phyloP scores from a whole-genome alignment of 2,888 invertebrate species.

The Pedicia rivosa region DNA sequence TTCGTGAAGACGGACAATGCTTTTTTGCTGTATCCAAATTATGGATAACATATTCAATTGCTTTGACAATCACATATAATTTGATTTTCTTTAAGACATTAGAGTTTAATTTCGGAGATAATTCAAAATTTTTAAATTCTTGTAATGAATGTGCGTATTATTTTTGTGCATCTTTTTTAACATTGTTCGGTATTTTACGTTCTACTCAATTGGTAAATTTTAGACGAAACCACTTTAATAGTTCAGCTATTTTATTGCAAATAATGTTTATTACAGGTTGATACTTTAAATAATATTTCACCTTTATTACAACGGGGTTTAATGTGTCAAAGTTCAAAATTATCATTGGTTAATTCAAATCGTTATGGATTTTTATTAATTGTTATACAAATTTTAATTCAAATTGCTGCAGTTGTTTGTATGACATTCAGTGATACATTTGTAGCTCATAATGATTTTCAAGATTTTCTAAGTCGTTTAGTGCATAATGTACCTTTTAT shows the following conservation, averaged over 20 bases:
- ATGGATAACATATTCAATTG: constrained; percentile 5
- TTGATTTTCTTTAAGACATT: not conserved
- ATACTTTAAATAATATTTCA: constrained; percentile 1
- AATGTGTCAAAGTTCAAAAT: constrained; percentile 6
- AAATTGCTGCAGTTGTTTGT: not conserved
- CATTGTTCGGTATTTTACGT: not conserved
- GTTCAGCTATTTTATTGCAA: too few relatives aligned
- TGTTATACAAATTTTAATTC: not conserved
- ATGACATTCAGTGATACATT: not conserved
- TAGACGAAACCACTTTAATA: too few relatives aligned
- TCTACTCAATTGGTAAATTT: not conserved
- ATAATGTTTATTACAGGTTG: too few relatives aligned
- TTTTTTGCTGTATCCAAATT: constrained; percentile 3
- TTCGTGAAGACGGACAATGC: constrained; percentile 5
- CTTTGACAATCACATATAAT: not conserved
- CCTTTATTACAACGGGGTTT: constrained; percentile 5
- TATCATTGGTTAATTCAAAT: not conserved
- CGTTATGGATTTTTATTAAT: constrained; percentile 1
- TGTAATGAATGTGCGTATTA: constrained; percentile 3
- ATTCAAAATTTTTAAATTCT: not conserved
- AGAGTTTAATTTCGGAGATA: not conserved
- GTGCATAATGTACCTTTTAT: constrained; percentile 6
- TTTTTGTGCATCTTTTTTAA: constrained; percentile 1
- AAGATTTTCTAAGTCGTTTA: not conserved
- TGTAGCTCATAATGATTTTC: not conserved